Evolutionary conservation across 2,888 invertebrate species (phyloP), one percentile per base, ranked within the genome.

Genomic region (Labia minor): DNA sequence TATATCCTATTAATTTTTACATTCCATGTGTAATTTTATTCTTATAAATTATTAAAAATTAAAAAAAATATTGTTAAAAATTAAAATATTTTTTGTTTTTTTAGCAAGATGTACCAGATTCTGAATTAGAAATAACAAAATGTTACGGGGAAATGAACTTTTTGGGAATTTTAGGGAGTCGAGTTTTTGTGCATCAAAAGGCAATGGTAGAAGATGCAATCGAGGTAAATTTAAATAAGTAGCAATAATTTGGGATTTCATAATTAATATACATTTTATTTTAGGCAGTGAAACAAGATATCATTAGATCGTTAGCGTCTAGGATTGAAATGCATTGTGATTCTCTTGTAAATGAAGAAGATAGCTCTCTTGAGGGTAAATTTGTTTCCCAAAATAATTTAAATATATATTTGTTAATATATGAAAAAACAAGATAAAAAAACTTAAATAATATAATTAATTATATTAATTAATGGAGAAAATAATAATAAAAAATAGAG

Each of bases 251-350:
- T 33, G 6, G 6, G 33, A 33, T n/a, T 33, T 33, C 6, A 33
- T 33, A 33, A 33, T 33, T 33, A 33, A 33, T 33, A 33, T 33
- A 11, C 6, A 6, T 37, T 2, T 66, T 64, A 63, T 16, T 66
- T 62, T 68, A 80, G 71, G 89, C 90, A 19, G 81, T 95, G 11
- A 88, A 88, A 74, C 86, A 89, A 75, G 95, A 96, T 75, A 85
- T 95, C 20, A 81, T 94, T 70, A 82, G 95, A 68, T 95, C 95
- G 66, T 78, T 95, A 67, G 85, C 88, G 11, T 87, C 93, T 11
- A 82, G 95, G 69, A 85, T 95, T 74, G 92, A 93, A 73, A 89
- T 95, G 83, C 92, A 95, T 75, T 94, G 92, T 82, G 95, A 95
- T 78, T 94, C 94, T 67, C 80, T 95, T 66, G 89, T 92, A 72